A percentile compares a stretch with the other conserved stretches of the same genome.
phyloP scores from a whole-genome alignment of 2,888 invertebrate species.

The Heliconius ethilla region DNA sequence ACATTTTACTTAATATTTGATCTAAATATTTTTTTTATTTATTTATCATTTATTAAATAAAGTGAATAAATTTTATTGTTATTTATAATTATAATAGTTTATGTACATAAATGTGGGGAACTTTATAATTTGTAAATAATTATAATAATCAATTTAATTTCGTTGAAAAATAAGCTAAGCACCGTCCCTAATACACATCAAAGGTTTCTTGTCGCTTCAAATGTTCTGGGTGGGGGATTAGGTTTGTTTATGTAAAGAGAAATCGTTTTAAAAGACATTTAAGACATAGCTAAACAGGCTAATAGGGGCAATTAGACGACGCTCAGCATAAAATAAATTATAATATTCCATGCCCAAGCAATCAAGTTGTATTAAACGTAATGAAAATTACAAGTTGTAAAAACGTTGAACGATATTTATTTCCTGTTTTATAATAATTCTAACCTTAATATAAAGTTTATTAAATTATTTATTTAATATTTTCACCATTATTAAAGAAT shows the following conservation, averaged over 20 bases:
- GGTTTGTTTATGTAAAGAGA: conserved; percentile 21
- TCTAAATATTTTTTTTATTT: neutral
- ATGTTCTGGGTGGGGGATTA: conserved; percentile 17
- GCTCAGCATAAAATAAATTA: conserved; percentile 26
- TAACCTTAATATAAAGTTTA: neutral
- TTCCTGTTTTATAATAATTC: conserved; percentile 46
- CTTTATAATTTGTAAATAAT: neutral
- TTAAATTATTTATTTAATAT: neutral
- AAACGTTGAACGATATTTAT: no score
- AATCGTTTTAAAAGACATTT: conserved; percentile 27
- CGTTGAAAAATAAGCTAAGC: neutral
- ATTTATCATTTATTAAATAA: no score
- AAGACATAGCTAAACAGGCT: conserved; percentile 27
- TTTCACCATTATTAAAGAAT: neutral
- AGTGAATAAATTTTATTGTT: neutral
- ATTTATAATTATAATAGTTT: neutral
- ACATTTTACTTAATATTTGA: neutral
- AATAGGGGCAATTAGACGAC: conserved; percentile 29
- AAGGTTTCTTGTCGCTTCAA: conserved; percentile 6
- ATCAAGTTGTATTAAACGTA: conserved; percentile 43
- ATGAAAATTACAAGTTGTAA: no score
- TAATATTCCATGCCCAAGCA: neutral
- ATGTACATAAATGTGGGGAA: neutral
- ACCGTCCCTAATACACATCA: neutral
- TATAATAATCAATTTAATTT: neutral